Evolutionary conservation across 2,113 vertebrate species (phyloP).

Genomic region (Rissa tridactyla): DNA sequence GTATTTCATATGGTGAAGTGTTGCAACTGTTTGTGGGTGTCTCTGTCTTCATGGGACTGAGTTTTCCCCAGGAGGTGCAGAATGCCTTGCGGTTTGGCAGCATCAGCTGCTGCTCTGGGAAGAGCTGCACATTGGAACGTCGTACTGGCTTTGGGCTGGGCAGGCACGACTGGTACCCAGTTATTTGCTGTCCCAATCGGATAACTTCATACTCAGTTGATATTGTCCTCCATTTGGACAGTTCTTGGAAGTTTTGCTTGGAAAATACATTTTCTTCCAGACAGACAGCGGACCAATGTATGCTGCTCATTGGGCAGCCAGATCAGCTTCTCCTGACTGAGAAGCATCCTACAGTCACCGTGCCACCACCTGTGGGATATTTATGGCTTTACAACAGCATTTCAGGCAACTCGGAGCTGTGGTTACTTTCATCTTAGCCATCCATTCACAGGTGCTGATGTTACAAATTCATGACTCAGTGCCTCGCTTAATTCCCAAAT

Average conservation of each 20-base stretch:
- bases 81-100: background rate
- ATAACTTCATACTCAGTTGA: background rate
- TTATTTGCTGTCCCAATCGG: background rate
- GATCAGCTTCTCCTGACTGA: background rate
- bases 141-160: background rate
- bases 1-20: background rate
- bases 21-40: background rate
- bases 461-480: background rate
- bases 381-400: background rate
- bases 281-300: background rate
- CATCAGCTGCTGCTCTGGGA: background rate
- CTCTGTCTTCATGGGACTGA: background rate
- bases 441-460: background rate
- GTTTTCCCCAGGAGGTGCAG: background rate
- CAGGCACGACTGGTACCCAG: background rate
- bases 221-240: background rate
- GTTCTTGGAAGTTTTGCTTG: background rate
- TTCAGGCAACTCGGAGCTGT: background rate
- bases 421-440: background rate
- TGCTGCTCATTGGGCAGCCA: background rate
- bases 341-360: rapidly evolving
- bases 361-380: rapidly evolving
- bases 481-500: background rate
- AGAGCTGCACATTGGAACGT: background rate
- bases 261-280: background rate